Evolutionary conservation across 2,888 invertebrate genomes (phyloP), one percentile per base, ranked within the genome.

Genomic region (Therioaphis trifolii): DNA sequence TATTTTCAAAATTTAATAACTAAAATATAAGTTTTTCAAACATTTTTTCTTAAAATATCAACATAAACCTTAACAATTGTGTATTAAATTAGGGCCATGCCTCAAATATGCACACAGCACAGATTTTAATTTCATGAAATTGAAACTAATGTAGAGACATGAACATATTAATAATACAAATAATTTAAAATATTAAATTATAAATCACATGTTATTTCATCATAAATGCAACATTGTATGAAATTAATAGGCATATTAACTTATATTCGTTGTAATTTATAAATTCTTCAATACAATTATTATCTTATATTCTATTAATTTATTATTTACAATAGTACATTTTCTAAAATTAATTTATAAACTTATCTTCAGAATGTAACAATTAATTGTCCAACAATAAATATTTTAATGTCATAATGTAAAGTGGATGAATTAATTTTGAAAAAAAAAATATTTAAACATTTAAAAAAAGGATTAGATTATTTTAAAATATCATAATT

Each of bases 401-500:
- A 49, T 35, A 77, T 18, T 61, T 29, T 7, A 46, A 35, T 66
- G 4, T 21, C 21, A 12, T 52, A 35, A 9, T 24, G 18, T 52
- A 52, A 11, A 52, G 18, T 35, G 18, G 29, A 27, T 29, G 29
- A 15, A 63, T 63, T 29, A 15, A 35, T 63, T 29, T 29, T 35
- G 18, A 18, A 29, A 18, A 14, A 61, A 29, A 18, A 35, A 18
- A 63, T 35, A 29, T 18, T 24, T 24, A 9, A 9, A 11, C 15
- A 46, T 14, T 2, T 46, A 14, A 46, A 9, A 46, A 46, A 2
- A 9, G 21, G 11, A 40, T 40, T 40, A 11, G 1, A 18, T 71
- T 43, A 71, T 46, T 71, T 71, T 1, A 46, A 75, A 75, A 75
- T n/a, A 63, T 11, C 43, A 12, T 58, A n/a, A 58, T 58, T 58